Base-by-base conservation (phyloP, 1,140 invertebrate genomes). In the Hestina assimilis region DNA sequence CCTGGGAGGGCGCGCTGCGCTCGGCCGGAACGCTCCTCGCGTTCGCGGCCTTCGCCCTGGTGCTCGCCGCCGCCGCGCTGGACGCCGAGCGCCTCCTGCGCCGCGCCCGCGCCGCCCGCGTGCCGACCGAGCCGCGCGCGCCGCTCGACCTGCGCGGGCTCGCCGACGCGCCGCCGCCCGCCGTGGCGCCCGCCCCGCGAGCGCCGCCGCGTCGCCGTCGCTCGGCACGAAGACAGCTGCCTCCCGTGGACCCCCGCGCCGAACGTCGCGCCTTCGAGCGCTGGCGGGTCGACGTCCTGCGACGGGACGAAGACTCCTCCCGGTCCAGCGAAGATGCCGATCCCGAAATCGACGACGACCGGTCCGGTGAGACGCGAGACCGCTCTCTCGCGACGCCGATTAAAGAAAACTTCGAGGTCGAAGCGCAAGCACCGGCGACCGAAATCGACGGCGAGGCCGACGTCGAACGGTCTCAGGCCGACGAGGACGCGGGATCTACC, bases 1-100 rank as follows among this genome's bases (percentile, higher is more conserved):
- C 83, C 0, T 98, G 96, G 95, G 97, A 99, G 79, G 81, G 89
- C 0, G 80, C 52, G 11, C 15, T 75, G 41, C 72, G 74, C 45
- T 62, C 57, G 35, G 54, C 52, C 58, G 69, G 63, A 41, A 43
- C 35, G 28, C 61, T 63, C 28, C 59, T 66, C 42, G 69, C 68
- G 5, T 66, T 69, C 26, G 66, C 47, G 58, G 68, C 65, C 46
- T 72, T 75, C 47, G 79, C 53, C 47, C 66, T 74, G 8, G 69
- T 75, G 20, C 63, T 76, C 7, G 61, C 65, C 43, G 72, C 63
- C 54, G 66, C 68, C 53, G 58, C 69, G 58, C 20, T 80, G 26
- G 67, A 77, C 76, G 65, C 77, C 51, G 70, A 82, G 68, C 55
- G 79, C 11, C 48, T 73, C 40, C 48, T 83, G 53, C 55, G 68